Evolutionary conservation across 2,888 invertebrate genomes (phyloP).

Genomic region (Nebria brevicollis): DNA sequence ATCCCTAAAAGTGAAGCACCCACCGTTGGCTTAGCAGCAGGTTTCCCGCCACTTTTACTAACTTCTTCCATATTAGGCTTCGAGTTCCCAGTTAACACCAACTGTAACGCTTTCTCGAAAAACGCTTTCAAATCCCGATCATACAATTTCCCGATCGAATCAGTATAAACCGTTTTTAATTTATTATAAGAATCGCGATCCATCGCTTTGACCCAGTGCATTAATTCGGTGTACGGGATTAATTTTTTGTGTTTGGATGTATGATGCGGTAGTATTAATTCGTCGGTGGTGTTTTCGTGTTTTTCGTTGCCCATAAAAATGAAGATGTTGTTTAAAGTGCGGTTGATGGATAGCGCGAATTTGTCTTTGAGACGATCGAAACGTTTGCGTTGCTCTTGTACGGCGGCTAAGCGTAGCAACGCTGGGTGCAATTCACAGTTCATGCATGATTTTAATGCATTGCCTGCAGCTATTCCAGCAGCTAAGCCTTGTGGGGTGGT

Average conservation of each 20-base stretch:
- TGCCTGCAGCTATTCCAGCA: conserved; percentile 76
- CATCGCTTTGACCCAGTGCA: conserved; percentile 91
- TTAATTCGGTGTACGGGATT: conserved; percentile 86
- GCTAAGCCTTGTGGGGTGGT: conserved; percentile 71
- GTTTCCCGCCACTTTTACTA: conserved; percentile 22
- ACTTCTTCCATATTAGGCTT: conserved; percentile 24
- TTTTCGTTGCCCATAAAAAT: conserved; percentile 89
- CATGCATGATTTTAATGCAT: conserved; percentile 79
- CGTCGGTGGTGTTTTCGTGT: conserved; percentile 69
- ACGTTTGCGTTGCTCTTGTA: conserved; percentile 82
- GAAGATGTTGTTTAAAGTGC: conserved; percentile 94
- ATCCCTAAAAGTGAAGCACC: conserved; percentile 65
- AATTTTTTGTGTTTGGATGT: conserved; percentile 86
- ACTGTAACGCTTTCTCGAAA: conserved; percentile 73
- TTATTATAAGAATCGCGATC: conserved; percentile 85
- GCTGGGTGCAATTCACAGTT: conserved; percentile 74
- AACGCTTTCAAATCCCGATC: conserved; percentile 85
- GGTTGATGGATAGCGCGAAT: conserved; percentile 84
- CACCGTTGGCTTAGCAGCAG: conserved; percentile 2
- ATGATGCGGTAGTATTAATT: conserved; percentile 79
- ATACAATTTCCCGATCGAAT: conserved; percentile 86
- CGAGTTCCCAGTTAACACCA: conserved; percentile 24
- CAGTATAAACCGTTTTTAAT: conserved; percentile 83
- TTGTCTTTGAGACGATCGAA: conserved; percentile 81
- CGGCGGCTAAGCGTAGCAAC: conserved; percentile 74